phyloP scores from a whole-genome alignment of 2,888 invertebrate genomes.

The Phymatocera aterrima region DNA sequence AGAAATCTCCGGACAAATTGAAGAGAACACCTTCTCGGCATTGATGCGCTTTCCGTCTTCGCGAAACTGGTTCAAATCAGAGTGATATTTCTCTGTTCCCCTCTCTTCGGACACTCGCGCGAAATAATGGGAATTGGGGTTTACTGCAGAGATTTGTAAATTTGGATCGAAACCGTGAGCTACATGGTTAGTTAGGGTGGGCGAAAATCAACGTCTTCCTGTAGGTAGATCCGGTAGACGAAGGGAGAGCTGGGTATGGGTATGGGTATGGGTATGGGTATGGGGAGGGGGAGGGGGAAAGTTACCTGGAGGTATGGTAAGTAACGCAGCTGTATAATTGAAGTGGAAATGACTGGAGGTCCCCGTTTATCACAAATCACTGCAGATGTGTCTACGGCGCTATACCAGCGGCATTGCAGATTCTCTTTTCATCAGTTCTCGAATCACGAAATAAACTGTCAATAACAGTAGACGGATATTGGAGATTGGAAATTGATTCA shows the following conservation, averaged over 20 bases:
- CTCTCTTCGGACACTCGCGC: too few species aligned
- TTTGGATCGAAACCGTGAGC: slow-evolving; percentile 40
- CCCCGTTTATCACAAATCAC: not conserved
- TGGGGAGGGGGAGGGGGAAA: too few species aligned
- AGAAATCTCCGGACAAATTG: too few species aligned
- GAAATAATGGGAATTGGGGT: not conserved
- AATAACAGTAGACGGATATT: slow-evolving; percentile 15
- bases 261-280: too few species aligned
- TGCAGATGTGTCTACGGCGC: not conserved
- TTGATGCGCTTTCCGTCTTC: too few species aligned
- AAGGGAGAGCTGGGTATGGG: too few species aligned
- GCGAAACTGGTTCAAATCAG: too few species aligned
- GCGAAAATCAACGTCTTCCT: slow-evolving; percentile 26
- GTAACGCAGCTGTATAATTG: slow-evolving; percentile 50
- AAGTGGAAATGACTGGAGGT: slow-evolving; percentile 59
- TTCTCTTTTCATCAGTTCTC: not conserved
- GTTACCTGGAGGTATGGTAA: not conserved
- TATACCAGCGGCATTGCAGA: not conserved
- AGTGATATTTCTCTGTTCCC: too few species aligned
- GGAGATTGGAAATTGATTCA: slow-evolving; percentile 38
- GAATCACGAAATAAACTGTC: slow-evolving; percentile 15
- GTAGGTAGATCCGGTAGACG: not conserved
- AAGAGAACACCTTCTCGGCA: too few species aligned
- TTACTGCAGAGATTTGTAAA: not conserved
- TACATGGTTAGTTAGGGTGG: slow-evolving; percentile 33